A percentile compares a stretch with the other conserved stretches of the same genome.
phyloP scores from a whole-genome alignment of 2,113 vertebrate genomes.

The Chrysemys picta region DNA sequence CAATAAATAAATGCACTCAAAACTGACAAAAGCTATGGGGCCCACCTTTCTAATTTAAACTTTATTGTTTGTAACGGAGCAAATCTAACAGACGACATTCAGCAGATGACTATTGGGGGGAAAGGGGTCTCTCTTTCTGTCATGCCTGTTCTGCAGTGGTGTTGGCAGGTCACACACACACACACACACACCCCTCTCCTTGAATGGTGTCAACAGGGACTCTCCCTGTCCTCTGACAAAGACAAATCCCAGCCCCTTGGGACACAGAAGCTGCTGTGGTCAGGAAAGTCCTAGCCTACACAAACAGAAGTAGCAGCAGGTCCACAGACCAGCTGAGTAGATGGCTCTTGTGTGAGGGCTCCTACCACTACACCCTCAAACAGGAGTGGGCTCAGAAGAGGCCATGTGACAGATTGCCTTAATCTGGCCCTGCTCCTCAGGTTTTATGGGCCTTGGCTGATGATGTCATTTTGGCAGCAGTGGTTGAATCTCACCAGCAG shows the following conservation, averaged over 20 bases:
- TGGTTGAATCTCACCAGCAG: not conserved
- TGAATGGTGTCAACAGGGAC: not conserved
- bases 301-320: not conserved
- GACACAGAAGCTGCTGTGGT: not conserved
- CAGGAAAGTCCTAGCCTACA: not conserved
- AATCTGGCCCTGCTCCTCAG: not conserved
- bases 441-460: not conserved
- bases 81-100: not conserved
- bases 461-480: not conserved
- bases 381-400: not conserved
- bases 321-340: not conserved
- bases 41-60: not conserved
- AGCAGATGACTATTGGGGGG: not conserved
- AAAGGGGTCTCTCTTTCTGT: not conserved
- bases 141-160: not conserved
- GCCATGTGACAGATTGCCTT: not conserved
- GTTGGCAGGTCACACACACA: not conserved
- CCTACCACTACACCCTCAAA: not conserved
- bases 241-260: not conserved
- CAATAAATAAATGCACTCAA: not conserved
- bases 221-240: not conserved
- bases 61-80: rapidly evolving
- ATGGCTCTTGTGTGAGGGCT: not conserved
- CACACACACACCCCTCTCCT: not conserved
- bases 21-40: not conserved